Evolutionary conservation across 1,140 invertebrate genomes (phyloP), one percentile per base, ranked within the genome.

Genomic region (Magallana gigas): DNA sequence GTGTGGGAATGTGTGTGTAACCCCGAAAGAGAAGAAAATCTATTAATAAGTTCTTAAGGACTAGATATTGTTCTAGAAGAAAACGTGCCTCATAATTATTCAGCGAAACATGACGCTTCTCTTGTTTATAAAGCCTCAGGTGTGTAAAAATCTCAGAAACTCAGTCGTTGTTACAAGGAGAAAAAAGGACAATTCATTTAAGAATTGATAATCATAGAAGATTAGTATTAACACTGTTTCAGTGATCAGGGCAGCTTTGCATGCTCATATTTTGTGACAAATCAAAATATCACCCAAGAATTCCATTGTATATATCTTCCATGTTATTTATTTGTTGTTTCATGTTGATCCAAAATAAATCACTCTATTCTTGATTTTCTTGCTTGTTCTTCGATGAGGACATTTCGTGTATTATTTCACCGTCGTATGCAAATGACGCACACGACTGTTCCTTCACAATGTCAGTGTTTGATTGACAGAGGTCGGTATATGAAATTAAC

Each of bases 331-430:
- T 71, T 71, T 29, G 64, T 71, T 71, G 18, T 23, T 48, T 71
- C 68, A 71, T 71, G 68, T 71, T 71, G 68, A 71, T 71, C 68
- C 68, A 71, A 71, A 71, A 71, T 71, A 71, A 71, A 71, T 36
- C 9, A 48, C 36, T 71, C 18, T 71, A 71, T 29, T 29, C 36
- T 12, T 62, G 8, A 71, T 12, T 48, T 48, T 48, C 36, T 23
- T 23, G 68, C 29, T 11, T 29, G 23, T 71, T 12, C n/a, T 71
- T 36, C 12, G 12, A 71, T 9, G 11, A 12, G 18, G 68, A 29
- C 68, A 71, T 11, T 18, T 12, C 1, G n/a, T 29, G 68, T 29
- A 71, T 71, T 23, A 29, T 62, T 62, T 62, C 60, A 62, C 60
- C 14, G 14, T 14, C 18, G 11, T 29, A 71, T 71, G 18, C 29